Conservation (phyloP, 23 tunicate species). For the Botrylloides violaceus region DNA sequence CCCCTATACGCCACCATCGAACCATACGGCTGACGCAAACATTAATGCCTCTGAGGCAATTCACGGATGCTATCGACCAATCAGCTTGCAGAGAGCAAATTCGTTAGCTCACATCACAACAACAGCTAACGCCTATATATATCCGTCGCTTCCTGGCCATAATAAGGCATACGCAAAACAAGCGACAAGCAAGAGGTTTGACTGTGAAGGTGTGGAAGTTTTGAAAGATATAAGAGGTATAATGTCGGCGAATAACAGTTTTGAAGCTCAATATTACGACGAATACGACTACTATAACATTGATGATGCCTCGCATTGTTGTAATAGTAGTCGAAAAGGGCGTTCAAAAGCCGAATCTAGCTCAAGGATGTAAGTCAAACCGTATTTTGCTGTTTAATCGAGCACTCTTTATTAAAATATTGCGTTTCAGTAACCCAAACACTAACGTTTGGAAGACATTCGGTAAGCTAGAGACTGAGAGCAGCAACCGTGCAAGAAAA, state of each 20-base stretch:
- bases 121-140: slow-evolving; percentile 15
- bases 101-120: background rate
- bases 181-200: no score
- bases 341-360: slow-evolving; percentile 37
- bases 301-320: slow-evolving; percentile 11
- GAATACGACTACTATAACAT: slow-evolving; percentile 58
- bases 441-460: slow-evolving; percentile 38
- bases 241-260: slow-evolving; percentile 23
- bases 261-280: slow-evolving; percentile 51
- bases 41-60: slow-evolving; percentile 8
- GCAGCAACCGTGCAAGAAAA: slow-evolving; percentile 34
- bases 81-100: background rate
- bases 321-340: slow-evolving; percentile 40
- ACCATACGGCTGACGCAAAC: slow-evolving; percentile 12
- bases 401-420: no score
- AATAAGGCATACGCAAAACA: background rate
- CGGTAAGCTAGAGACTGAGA: slow-evolving; percentile 52
- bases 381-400: background rate
- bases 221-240: background rate
- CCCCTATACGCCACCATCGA: slow-evolving; percentile 12
- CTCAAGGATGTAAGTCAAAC: slow-evolving; percentile 28
- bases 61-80: slow-evolving; percentile 15
- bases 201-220: no score
- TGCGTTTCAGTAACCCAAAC: slow-evolving; percentile 31
- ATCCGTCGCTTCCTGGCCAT: background rate